Percentiles rank a stretch among this genome's conserved stretches.
Evolutionary conservation across 2,113 vertebrate genomes (phyloP).

Genomic region (Pterocles orientalis): DNA sequence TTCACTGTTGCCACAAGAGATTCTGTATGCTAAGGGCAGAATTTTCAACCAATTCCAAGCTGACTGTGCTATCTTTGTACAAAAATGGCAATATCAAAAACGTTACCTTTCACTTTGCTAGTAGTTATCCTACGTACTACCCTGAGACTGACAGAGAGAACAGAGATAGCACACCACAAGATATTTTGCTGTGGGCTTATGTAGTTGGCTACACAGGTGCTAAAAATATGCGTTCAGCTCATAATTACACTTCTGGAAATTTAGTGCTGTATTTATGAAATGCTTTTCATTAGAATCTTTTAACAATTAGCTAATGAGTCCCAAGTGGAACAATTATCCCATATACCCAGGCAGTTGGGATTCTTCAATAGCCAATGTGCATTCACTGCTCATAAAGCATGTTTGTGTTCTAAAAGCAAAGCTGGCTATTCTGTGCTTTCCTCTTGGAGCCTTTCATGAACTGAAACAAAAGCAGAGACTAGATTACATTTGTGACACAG

Average conservation of each 20-base stretch:
- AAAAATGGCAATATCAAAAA: background rate
- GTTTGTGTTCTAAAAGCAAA: background rate
- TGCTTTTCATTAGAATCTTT: conserved; percentile 39
- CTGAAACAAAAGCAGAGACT: background rate
- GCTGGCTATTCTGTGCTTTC: background rate
- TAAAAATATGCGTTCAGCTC: conserved; percentile 2
- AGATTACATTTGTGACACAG: background rate
- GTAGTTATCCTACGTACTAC: background rate
- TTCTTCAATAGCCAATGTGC: background rate
- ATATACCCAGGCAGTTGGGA: background rate
- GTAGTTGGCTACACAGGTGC: background rate
- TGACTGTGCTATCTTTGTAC: background rate
- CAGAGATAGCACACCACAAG: background rate
- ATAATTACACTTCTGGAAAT: conserved; percentile 39
- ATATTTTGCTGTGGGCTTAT: background rate
- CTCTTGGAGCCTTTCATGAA: background rate
- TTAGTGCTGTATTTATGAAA: conserved; percentile 51
- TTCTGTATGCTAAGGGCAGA: background rate
- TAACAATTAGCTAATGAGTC: conserved; percentile 67
- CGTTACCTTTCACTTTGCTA: background rate
- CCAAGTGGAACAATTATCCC: conserved; percentile 61
- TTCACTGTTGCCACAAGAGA: background rate
- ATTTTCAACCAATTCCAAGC: background rate
- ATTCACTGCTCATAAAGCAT: background rate
- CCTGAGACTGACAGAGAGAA: background rate